Evolutionary conservation across 2,113 vertebrate genomes (phyloP), one percentile per base, ranked within the genome.

Genomic region (Pelobates fuscus): DNA sequence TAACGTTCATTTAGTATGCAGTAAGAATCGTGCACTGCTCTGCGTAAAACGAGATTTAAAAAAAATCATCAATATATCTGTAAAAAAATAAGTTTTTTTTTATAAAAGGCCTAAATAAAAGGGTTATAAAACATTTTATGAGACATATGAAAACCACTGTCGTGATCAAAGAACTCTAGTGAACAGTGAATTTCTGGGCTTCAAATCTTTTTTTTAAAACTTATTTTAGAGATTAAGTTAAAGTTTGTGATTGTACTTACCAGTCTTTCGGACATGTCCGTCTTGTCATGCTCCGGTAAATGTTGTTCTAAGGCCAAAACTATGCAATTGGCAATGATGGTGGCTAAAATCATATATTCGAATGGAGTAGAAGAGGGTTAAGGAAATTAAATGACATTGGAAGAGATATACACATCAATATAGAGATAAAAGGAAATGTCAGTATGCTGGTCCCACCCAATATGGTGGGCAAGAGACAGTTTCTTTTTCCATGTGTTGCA

Each of bases 271-370:
- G 96, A 98, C 96, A 98, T 95, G 2, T 96, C 96, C 0, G 97
- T 98, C 88, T 98, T 97, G 87, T 98, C 97, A 23, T 82, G 92
- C 52, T 94, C 94, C 0, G 97, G 97, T 18, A 98, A 89, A 84
- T 98, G 96, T 79, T 98, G 95, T 81, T 98, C 97, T 93, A 98
- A 79, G 2, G 96, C 97, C 91, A 98, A 82, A 64, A 98, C 97
- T 2, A 98, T 98, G 84, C 97, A 98, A 88, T 98, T 98, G 80
- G 97, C 96, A 79, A 98, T 98, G 78, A 98, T 98, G 80, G 97
- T 98, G 83, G 97, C 95, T 84, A 98, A 89, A 86, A 98, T 97
- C 95, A 98, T 94, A 83, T 98, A 98, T 86, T 98, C 97, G 83
- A 98, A 98, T 63, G 95, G 96, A 95, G 96, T 98, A 82, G 23